Percentiles rank a stretch among this genome's conserved stretches.
phyloP scores from a whole-genome alignment of 2,113 vertebrate genomes.

The Albula glossodonta region DNA sequence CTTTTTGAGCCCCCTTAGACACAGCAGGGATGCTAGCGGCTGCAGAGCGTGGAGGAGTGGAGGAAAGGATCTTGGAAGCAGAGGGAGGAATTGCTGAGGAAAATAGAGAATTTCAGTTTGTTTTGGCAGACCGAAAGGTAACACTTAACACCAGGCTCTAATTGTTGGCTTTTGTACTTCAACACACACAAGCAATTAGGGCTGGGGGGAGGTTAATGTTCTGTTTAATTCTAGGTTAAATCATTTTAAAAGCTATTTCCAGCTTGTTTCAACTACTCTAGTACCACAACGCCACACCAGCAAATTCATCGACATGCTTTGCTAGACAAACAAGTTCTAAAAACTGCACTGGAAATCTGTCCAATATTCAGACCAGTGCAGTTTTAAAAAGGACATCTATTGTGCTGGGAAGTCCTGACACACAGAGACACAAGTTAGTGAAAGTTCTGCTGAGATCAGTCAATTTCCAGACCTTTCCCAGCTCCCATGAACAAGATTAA shows the following conservation, averaged over 20 bases:
- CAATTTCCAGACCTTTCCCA: background rate
- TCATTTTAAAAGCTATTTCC: background rate
- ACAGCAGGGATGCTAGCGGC: slow-evolving; percentile 49
- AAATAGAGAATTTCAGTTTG: slow-evolving; percentile 32
- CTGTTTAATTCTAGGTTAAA: background rate
- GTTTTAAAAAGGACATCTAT: background rate
- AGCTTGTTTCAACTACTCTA: background rate
- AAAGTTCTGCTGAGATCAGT: background rate
- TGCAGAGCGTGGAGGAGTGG: slow-evolving; percentile 33
- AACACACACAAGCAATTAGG: background rate
- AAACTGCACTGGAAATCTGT: background rate
- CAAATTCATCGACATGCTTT: background rate
- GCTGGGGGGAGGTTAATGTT: background rate
- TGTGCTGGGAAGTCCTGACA: background rate
- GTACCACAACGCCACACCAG: background rate
- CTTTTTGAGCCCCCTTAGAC: slow-evolving; percentile 37
- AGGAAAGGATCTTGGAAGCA: slow-evolving; percentile 50
- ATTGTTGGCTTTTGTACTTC: background rate
- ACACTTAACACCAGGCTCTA: background rate
- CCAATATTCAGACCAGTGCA: background rate
- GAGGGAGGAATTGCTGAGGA: slow-evolving; percentile 43
- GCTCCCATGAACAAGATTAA: background rate
- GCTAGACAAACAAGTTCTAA: background rate
- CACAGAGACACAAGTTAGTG: background rate
- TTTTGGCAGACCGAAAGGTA: background rate